Conservation (phyloP, 2,888 invertebrate species). For the Holacanthella duospinosa region DNA sequence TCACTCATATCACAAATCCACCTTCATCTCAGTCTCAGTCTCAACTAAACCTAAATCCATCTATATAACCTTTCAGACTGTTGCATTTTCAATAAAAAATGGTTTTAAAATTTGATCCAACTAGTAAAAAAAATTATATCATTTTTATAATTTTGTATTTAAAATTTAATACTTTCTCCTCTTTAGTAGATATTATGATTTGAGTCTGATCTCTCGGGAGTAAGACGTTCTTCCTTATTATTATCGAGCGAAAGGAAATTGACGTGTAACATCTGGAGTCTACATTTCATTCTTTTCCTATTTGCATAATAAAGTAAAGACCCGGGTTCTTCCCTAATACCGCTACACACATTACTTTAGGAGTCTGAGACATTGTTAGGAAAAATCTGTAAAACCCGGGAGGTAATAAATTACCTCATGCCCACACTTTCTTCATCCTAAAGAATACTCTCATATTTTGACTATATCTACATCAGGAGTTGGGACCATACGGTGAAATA, state of each 20-base stretch:
- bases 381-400: background rate
- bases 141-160: too few relatives aligned
- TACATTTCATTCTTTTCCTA: conserved; percentile 2
- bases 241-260: background rate
- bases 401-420: conserved; percentile 2
- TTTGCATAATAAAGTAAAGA: conserved; percentile 3
- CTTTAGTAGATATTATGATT: too few relatives aligned
- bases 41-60: too few relatives aligned
- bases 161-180: too few relatives aligned
- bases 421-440: conserved; percentile 1
- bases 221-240: background rate
- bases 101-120: background rate
- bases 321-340: background rate
- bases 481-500: background rate
- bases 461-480: too few relatives aligned
- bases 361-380: conserved; percentile 1
- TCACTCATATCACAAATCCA: too few relatives aligned
- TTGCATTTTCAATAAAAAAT: background rate
- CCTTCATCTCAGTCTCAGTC: too few relatives aligned
- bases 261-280: background rate
- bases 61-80: too few relatives aligned
- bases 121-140: background rate
- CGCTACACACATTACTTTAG: too few relatives aligned
- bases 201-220: too few relatives aligned
- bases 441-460: too few relatives aligned